These are phyloP conservation scores for Aplochiton taeniatus DNA, from an alignment of 2,797 vertebrate genomes.

Conservation along the genomic window DNA sequence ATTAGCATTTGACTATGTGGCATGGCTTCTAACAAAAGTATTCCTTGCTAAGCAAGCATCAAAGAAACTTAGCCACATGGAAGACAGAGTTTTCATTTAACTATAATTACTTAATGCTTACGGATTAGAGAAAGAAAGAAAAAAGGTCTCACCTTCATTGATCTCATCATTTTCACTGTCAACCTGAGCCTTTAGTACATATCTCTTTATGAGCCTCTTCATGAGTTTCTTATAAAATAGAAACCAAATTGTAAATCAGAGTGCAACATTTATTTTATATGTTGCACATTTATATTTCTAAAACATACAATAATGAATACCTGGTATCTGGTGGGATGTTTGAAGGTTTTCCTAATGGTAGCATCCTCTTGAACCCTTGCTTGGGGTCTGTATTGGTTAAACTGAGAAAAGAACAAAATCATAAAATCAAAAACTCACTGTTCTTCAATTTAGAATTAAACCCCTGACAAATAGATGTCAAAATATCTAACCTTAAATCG, in stretches of 20 bases:
- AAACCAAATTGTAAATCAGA: neutral
- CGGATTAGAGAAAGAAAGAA: too few relatives aligned
- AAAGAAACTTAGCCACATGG: too few relatives aligned
- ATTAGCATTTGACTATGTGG: too few relatives aligned
- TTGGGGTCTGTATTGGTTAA: conserved; percentile 74
- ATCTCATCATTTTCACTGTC: conserved; percentile 96
- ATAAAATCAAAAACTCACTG: neutral
- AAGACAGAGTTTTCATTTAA: neutral
- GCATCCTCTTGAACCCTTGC: conserved; percentile 71
- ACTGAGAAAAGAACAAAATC: conserved; percentile 60
- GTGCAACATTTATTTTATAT: neutral
- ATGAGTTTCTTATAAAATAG: conserved; percentile 87
- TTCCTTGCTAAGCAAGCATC: neutral
- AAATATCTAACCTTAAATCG: conserved; percentile 77
- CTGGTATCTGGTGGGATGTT: conserved; percentile 88
- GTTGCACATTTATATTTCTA: neutral
- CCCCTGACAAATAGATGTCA: neutral
- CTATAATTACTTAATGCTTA: neutral
- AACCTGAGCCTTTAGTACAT: conserved; percentile 92
- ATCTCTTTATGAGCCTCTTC: conserved; percentile 97
- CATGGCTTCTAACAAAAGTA: neutral
- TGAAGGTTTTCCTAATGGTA: conserved; percentile 76
- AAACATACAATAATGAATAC: conserved; percentile 62
- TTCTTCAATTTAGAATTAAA: neutral
- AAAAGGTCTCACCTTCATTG: conserved; percentile 86